Base-by-base conservation (phyloP, 92 coral and sea anemone species). In the Epizoanthus scotinus region DNA sequence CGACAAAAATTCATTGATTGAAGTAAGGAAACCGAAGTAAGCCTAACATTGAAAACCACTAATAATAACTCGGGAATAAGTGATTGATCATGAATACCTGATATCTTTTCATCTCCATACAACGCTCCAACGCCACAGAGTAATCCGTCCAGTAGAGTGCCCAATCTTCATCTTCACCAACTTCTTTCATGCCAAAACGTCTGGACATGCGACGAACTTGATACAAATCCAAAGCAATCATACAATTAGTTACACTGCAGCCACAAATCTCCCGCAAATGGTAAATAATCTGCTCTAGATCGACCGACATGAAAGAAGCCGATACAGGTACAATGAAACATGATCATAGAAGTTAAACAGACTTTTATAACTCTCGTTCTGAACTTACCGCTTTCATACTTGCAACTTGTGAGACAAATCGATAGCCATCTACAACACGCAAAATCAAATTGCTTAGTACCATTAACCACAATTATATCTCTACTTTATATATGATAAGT, bases 151-250 rank as follows among this genome's bases (percentile, higher is more conserved):
- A 95, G 31, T 85, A 93, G 24, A 95, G 86, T 22, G 98, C 84
- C 99, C 99, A 95, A 25, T 95, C 99, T 64, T 95, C 99, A n/a
- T 95, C 99, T 31, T 95, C 99, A 0, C 99, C 99, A 6, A 93
- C 99, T 52, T 95, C 99, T 63, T 87, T 94, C 99, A 95, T 95
- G 14, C 98, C 99, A 74, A 95, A 95, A 47, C 98, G 88, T 75
- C 89, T 95, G 31, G 96, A 80, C 18, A 93, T 97, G 50, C 99
- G 82, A 19, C 99, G 99, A 81, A 95, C 99, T 95, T 70, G 15
- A 79, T 47, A 29, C n/a, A 78, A 59, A 50, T 31, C 63, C 53
- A 52, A 77, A 74, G 38, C 27, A 67, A 18, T 49, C 3, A 6
- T 12, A 56, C 27, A 54, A 28, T 24, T 50, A 27, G 58, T 34